Evolutionary conservation across 2,888 invertebrate genomes (phyloP).

Genomic region (Noctua janthe): DNA sequence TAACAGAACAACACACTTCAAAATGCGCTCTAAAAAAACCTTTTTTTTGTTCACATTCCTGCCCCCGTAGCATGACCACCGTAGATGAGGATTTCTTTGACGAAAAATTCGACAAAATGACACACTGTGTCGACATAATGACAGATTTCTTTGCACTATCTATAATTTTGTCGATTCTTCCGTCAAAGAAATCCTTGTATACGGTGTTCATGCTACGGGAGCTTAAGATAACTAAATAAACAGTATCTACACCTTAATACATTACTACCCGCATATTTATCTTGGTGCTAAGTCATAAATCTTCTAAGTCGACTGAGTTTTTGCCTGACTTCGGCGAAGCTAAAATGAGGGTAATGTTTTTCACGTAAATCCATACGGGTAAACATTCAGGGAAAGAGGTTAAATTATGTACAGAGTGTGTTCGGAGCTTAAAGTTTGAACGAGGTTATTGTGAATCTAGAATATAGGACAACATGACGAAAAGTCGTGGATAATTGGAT

Average conservation of each 20-base stretch:
- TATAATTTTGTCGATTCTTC: too few species aligned
- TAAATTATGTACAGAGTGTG: slow-evolving; percentile 44
- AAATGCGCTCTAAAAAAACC: neutral
- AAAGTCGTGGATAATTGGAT: neutral
- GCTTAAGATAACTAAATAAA: slow-evolving; percentile 8
- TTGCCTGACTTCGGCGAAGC: slow-evolving; percentile 63
- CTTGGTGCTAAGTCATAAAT: slow-evolving; percentile 62
- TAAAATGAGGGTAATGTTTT: slow-evolving; percentile 62
- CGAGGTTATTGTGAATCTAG: slow-evolving; percentile 17
- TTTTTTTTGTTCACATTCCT: slow-evolving; percentile 7
- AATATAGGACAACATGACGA: neutral
- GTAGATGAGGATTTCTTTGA: too few species aligned
- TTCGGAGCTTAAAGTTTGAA: slow-evolving; percentile 20
- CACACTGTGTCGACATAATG: too few species aligned
- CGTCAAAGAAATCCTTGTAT: too few species aligned
- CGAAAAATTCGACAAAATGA: too few species aligned
- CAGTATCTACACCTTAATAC: neutral
- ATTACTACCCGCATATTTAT: slow-evolving; percentile 44
- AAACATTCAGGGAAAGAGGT: slow-evolving; percentile 19
- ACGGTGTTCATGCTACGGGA: too few species aligned
- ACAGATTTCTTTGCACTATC: too few species aligned
- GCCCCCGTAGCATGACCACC: too few species aligned
- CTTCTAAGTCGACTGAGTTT: slow-evolving; percentile 60
- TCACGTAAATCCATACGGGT: slow-evolving; percentile 50
- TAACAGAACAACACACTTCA: neutral